Conservation (phyloP, 2,113 vertebrate genomes). For the Turnix velox region DNA sequence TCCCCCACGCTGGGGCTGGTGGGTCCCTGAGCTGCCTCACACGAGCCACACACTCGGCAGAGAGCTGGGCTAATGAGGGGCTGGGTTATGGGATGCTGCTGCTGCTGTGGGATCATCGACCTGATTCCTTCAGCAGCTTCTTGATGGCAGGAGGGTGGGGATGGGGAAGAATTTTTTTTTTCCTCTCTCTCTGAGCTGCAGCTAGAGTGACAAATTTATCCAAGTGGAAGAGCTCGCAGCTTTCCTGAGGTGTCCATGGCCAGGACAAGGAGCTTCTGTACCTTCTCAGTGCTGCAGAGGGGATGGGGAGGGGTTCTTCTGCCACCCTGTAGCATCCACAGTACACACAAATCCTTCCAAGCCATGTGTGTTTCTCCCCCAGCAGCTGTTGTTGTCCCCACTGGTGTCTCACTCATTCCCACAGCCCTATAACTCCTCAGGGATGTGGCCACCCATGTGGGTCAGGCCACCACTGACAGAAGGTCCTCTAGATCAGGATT, state of each 20-base stretch:
- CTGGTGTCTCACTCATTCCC: background rate
- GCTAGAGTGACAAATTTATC: slow-evolving; percentile 2
- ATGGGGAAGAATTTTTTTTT: slow-evolving; percentile 20
- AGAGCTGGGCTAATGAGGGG: slow-evolving; percentile 44
- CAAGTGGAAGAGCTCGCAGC: background rate
- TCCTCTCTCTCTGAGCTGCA: slow-evolving; percentile 25
- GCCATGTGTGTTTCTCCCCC: background rate
- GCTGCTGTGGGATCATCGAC: slow-evolving; percentile 23
- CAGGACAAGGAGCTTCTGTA: background rate
- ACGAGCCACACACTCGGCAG: background rate
- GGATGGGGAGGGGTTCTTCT: background rate
- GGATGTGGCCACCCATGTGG: background rate
- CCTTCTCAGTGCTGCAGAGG: background rate
- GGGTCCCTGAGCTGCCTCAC: background rate
- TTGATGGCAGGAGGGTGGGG: background rate
- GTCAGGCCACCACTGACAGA: background rate
- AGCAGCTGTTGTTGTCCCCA: background rate
- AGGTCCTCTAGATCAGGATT: background rate
- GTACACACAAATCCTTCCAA: background rate
- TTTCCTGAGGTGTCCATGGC: background rate
- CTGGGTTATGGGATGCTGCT: too few relatives aligned
- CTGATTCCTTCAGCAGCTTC: slow-evolving; percentile 61
- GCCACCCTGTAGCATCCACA: background rate
- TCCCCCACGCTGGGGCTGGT: fast-evolving
- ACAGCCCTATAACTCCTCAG: background rate